Evolutionary conservation across 2,888 invertebrate species (phyloP).

Genomic region (Petrophora chlorosata): DNA sequence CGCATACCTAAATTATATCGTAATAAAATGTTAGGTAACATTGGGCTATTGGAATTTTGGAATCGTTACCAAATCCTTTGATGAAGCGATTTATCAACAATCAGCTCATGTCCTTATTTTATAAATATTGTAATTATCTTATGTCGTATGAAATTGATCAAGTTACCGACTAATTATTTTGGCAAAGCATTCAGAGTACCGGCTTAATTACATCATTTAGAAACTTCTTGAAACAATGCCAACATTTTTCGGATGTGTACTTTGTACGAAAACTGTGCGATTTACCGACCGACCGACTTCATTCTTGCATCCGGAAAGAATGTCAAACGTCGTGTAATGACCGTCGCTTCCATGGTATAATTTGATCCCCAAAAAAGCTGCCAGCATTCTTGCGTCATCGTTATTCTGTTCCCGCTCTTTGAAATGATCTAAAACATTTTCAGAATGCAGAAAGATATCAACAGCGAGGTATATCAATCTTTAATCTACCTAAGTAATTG

Average conservation of each 20-base stretch:
- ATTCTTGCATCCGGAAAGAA: constrained; percentile 54
- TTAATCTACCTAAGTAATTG: too few species aligned
- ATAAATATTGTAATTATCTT: too few species aligned
- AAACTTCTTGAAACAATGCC: constrained; percentile 24
- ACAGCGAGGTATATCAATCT: too few species aligned
- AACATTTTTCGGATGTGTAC: constrained; percentile 12
- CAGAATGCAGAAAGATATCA: constrained; percentile 4
- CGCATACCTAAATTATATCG: too few species aligned
- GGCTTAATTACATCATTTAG: constrained; percentile 13
- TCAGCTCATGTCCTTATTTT: too few species aligned
- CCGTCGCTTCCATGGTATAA: constrained; percentile 55
- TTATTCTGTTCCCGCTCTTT: constrained; percentile 42
- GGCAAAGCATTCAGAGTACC: neutral
- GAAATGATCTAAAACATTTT: constrained; percentile 24
- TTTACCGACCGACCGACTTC: constrained; percentile 35
- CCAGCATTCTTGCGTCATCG: constrained; percentile 58
- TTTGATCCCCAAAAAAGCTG: constrained; percentile 56
- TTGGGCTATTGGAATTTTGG: too few species aligned
- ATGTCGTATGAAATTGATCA: too few species aligned
- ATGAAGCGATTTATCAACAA: too few species aligned
- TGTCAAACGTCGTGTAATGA: constrained; percentile 61
- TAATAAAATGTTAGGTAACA: too few species aligned
- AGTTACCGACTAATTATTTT: neutral
- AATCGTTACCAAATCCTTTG: too few species aligned
- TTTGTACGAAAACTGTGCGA: constrained; percentile 18